phyloP scores from a whole-genome alignment of 2,888 invertebrate species.

The Drosophila melanosoma region DNA sequence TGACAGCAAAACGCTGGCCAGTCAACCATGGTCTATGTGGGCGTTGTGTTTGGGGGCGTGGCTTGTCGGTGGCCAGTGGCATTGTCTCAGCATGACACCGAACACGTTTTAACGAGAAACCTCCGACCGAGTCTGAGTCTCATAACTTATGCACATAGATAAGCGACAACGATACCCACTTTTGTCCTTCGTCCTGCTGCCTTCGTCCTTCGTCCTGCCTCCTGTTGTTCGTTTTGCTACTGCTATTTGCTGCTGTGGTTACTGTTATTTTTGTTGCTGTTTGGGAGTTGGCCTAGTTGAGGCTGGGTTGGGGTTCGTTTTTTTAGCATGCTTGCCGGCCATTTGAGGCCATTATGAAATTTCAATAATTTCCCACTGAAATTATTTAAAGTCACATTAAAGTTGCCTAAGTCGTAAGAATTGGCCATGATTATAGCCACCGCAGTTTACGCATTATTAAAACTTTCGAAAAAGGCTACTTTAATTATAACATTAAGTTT shows the following conservation, averaged over 20 bases:
- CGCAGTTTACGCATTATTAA: conserved; percentile 42
- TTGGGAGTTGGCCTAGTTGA: conserved; percentile 2
- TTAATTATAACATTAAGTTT: conserved; percentile 19
- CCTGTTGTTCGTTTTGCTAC: conserved; percentile 3
- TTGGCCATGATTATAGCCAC: conserved; percentile 15
- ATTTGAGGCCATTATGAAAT: conserved; percentile 73
- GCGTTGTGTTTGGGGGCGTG: background rate
- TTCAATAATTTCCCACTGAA: conserved; percentile 65
- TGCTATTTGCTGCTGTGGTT: conserved; percentile 33
- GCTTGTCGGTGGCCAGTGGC: conserved; percentile 1
- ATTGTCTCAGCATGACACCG: conserved; percentile 63
- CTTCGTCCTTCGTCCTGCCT: background rate
- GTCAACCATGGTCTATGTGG: no score
- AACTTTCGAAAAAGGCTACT: conserved; percentile 24
- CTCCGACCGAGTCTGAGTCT: conserved; percentile 54
- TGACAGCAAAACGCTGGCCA: conserved; percentile 41
- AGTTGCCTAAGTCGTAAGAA: conserved; percentile 19
- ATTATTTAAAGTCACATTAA: conserved; percentile 61
- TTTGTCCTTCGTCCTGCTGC: conserved; percentile 15
- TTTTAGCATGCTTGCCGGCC: conserved; percentile 56
- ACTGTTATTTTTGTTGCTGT: conserved; percentile 26
- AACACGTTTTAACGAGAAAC: conserved; percentile 70
- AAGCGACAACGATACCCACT: conserved; percentile 60
- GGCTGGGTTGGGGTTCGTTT: conserved; percentile 1
- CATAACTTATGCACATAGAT: conserved; percentile 81